These are phyloP conservation scores for Nomada fucata DNA, from an alignment of 2,888 invertebrate species.

Conservation along the genomic window DNA sequence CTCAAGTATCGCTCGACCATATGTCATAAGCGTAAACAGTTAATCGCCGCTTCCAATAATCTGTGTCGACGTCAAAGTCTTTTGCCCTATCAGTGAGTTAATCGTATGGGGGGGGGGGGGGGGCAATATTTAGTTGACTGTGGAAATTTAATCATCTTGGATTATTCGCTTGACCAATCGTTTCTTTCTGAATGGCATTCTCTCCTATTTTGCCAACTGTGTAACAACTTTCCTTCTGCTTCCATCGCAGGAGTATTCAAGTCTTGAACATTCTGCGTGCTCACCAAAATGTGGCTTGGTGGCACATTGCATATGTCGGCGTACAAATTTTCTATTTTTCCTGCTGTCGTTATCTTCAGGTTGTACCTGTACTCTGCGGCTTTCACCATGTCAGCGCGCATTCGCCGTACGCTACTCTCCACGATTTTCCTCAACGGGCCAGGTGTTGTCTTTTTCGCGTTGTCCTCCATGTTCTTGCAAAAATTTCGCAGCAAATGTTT, in stretches of 20 bases:
- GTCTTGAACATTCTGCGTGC: no score
- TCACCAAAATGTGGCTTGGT: neutral
- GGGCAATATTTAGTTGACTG: no score
- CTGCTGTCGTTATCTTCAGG: neutral
- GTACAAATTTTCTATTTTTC: neutral
- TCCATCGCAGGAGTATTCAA: constrained; percentile 2
- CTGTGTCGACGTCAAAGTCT: no score
- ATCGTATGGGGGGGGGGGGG: no score
- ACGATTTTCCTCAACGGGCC: neutral
- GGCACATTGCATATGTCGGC: neutral
- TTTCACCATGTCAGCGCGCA: neutral
- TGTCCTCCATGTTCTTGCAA: neutral
- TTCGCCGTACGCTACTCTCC: neutral
- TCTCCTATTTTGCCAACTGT: no score
- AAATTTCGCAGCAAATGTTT: neutral
- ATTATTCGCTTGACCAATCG: no score
- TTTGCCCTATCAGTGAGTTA: no score
- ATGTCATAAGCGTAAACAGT: no score
- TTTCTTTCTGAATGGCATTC: no score
- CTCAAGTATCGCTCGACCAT: no score
- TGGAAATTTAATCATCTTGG: no score
- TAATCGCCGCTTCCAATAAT: no score
- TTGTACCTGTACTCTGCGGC: neutral
- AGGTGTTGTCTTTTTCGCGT: neutral
- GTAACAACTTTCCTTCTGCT: neutral